Evolutionary conservation across 2,888 invertebrate species (phyloP).

Genomic region (Alcis repandata): DNA sequence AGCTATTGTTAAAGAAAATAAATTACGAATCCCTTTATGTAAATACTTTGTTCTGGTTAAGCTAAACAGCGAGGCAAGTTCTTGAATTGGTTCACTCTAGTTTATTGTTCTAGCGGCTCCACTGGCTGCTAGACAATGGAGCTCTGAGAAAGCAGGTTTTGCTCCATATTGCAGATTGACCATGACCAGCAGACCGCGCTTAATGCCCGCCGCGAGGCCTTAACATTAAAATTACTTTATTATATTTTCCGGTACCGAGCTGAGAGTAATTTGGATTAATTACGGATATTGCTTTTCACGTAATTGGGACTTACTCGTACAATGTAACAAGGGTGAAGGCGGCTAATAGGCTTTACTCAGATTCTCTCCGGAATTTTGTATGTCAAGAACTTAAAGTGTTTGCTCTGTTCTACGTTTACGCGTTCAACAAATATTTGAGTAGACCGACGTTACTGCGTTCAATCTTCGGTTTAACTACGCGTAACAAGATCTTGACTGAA

Average conservation of each 20-base stretch:
- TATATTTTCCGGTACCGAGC: constrained; percentile 43
- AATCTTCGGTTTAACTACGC: constrained; percentile 17
- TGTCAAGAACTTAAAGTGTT: constrained; percentile 27
- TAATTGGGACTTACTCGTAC: constrained; percentile 33
- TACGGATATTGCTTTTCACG: constrained; percentile 42
- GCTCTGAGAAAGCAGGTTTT: constrained; percentile 67
- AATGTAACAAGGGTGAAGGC: constrained; percentile 21
- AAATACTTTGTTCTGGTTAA: neutral
- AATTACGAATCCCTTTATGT: no score
- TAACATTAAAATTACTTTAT: constrained; percentile 45
- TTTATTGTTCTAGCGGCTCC: constrained; percentile 34
- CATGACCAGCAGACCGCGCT: constrained; percentile 61
- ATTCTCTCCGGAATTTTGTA: constrained; percentile 14
- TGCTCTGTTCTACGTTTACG: constrained; percentile 12
- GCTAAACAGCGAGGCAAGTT: constrained; percentile 18
- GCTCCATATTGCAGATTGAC: constrained; percentile 71
- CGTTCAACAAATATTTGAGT: constrained; percentile 21
- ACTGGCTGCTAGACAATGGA: constrained; percentile 53
- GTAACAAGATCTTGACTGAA: constrained; percentile 11
- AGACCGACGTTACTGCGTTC: constrained; percentile 9
- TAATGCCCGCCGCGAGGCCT: constrained; percentile 34
- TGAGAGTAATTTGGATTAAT: constrained; percentile 41
- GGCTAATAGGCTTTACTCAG: constrained; percentile 9
- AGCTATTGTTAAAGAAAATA: no score
- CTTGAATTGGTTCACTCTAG: constrained; percentile 8